phyloP scores from a whole-genome alignment of 2,888 invertebrate species.

The Calameuta filiformis region DNA sequence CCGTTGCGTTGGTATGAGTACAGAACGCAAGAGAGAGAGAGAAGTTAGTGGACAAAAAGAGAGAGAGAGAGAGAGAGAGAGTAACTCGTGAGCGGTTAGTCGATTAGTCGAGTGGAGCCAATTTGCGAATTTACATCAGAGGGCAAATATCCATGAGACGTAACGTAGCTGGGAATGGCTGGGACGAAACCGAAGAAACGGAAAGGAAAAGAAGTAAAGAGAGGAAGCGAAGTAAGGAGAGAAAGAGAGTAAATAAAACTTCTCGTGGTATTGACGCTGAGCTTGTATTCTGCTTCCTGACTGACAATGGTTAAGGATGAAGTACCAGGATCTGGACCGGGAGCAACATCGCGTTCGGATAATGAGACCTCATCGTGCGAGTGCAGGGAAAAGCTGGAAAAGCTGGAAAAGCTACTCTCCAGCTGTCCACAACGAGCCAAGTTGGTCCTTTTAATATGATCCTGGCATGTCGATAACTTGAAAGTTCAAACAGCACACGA shows the following conservation, averaged over 20 bases:
- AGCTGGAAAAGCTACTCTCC: background rate
- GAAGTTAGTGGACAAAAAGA: too few relatives aligned
- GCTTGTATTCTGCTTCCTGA: background rate
- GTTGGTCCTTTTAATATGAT: background rate
- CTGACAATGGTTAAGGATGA: background rate
- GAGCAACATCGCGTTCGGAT: background rate
- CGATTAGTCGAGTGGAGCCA: slow-evolving; percentile 52
- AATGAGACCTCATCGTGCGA: background rate
- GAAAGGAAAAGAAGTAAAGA: background rate
- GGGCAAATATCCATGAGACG: background rate
- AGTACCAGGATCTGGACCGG: background rate
- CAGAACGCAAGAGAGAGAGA: background rate
- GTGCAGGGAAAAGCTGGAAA: background rate
- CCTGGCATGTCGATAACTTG: background rate
- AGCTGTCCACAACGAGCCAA: background rate
- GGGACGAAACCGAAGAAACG: background rate
- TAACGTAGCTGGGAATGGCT: background rate
- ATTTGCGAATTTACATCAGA: slow-evolving; percentile 50
- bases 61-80: slow-evolving; percentile 16
- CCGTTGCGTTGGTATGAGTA: background rate
- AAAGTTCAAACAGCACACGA: background rate
- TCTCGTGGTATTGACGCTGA: background rate
- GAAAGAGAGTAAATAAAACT: slow-evolving; percentile 1
- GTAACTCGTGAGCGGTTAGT: slow-evolving; percentile 52
- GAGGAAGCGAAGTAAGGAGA: background rate